A percentile compares a stretch with the other conserved stretches of the same genome.
phyloP scores from a whole-genome alignment of 2,113 vertebrate genomes.

The Paracanthobrama guichenoti region DNA sequence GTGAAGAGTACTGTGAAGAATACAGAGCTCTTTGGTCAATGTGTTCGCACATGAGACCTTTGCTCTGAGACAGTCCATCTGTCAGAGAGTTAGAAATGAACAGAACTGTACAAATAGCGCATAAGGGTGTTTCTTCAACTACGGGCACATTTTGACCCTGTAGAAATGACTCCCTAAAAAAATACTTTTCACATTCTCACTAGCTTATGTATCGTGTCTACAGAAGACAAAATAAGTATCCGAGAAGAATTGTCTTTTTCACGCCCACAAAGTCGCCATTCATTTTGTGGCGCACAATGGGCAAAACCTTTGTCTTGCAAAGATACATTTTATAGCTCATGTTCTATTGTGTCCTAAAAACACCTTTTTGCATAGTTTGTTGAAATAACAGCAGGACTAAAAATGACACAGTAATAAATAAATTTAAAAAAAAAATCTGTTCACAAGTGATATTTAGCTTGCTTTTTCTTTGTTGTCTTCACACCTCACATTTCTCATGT shows the following conservation, averaged over 20 bases:
- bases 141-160: not conserved
- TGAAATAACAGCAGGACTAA: not conserved
- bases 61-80: slow-evolving; percentile 24
- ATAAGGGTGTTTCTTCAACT: not conserved
- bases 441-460: not conserved
- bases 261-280: not conserved
- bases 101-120: not conserved
- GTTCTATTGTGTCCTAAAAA: not conserved
- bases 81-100: not conserved
- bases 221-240: not conserved
- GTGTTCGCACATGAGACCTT: not conserved
- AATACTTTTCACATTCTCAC: not conserved
- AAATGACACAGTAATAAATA: slow-evolving; percentile 12
- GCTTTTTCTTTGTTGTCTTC: slow-evolving; percentile 5
- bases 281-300: not conserved
- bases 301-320: not conserved
- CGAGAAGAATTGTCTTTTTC: not conserved
- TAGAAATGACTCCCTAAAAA: not conserved
- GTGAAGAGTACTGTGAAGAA: slow-evolving; percentile 1
- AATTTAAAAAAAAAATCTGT: not conserved
- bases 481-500: slow-evolving; percentile 5
- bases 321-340: not conserved
- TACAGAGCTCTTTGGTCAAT: not conserved
- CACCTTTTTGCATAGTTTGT: not conserved
- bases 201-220: not conserved